Percentiles rank a stretch among this genome's conserved stretches.
These are phyloP conservation scores for Phenganax subtilis DNA, from an alignment of 92 coral and sea anemone genomes.

Conservation along the genomic window DNA sequence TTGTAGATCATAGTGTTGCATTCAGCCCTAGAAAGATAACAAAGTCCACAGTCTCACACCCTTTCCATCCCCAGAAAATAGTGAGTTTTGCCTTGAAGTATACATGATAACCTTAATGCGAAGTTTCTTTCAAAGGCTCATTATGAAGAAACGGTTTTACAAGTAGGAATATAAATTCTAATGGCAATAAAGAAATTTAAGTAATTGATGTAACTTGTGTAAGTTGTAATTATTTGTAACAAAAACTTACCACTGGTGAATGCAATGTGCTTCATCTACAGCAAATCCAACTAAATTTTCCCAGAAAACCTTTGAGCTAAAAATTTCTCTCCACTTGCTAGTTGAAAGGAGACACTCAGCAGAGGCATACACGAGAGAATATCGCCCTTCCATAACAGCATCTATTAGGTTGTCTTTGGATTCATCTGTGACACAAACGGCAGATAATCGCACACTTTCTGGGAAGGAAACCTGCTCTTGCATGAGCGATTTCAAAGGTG, in stretches of 20 bases:
- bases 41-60: too few relatives aligned
- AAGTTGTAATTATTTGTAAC: not conserved
- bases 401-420: slow-evolving; percentile 27
- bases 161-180: too few relatives aligned
- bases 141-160: too few relatives aligned
- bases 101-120: too few relatives aligned
- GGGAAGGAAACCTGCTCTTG: slow-evolving; percentile 28
- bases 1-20: too few relatives aligned
- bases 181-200: too few relatives aligned
- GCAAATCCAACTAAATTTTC: slow-evolving; percentile 14
- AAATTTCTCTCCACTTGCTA: slow-evolving; percentile 30
- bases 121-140: too few relatives aligned
- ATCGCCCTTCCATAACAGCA: slow-evolving; percentile 25
- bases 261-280: slow-evolving; percentile 28
- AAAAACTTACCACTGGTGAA: slow-evolving; percentile 24
- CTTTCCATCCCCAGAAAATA: too few relatives aligned
- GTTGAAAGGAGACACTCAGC: slow-evolving; percentile 31
- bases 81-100: too few relatives aligned
- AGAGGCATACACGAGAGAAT: slow-evolving; percentile 24
- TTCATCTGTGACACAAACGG: slow-evolving; percentile 35
- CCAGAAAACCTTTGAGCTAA: not conserved
- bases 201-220: not conserved
- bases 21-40: too few relatives aligned
- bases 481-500: slow-evolving; percentile 19
- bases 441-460: not conserved